Base-by-base conservation (phyloP, 2,797 vertebrate species). In the Staurois parvus region DNA sequence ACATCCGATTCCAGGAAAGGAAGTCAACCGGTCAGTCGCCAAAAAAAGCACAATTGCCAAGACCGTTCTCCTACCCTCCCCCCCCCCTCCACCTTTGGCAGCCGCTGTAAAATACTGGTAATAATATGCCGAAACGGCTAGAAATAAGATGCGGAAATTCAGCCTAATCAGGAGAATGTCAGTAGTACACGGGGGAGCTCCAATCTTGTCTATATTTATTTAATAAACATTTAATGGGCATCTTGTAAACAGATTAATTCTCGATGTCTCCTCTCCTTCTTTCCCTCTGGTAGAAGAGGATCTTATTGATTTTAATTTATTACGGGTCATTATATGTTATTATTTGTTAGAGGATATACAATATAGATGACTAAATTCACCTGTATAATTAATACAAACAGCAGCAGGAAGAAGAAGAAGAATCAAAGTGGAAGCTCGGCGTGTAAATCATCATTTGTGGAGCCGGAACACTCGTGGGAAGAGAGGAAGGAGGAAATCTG, bases 261-360 rank as follows among this genome's bases (percentile, higher is more conserved):
- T 78, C 74, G 34, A 81, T 72, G 52, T 72, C 72, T 85, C 26
- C 52, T 52, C 64, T 45, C 34, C 75, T 52, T 82, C 37, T 68
- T 86, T 78, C 69, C 48, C 59, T 67, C 80, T 34, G 40, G 66
- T 72, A 52, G 76, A 45, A 86, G 69, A 66, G 52, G 45, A 79
- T 87, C 19, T 67, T 87, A 87, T 87, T 87, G 81, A 87, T 87
- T 83, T 83, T 74, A 86, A 87, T 87, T 83, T 87, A 87, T 83
- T 83, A 79, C 59, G 72, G 56, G 37, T 74, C 74, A 86, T 77
- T 78, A 70, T 66, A 78, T 34, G 79, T 86, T 86, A 75, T 73
- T 83, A 86, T 87, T 79, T 42, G 68, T 66, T 72, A 83, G 75
- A 72, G 79, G 37, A 73, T 73, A 67, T 83, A 52, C 75, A 66